phyloP scores from a whole-genome alignment of 2,888 invertebrate genomes.

The Scrobipalpa costella region DNA sequence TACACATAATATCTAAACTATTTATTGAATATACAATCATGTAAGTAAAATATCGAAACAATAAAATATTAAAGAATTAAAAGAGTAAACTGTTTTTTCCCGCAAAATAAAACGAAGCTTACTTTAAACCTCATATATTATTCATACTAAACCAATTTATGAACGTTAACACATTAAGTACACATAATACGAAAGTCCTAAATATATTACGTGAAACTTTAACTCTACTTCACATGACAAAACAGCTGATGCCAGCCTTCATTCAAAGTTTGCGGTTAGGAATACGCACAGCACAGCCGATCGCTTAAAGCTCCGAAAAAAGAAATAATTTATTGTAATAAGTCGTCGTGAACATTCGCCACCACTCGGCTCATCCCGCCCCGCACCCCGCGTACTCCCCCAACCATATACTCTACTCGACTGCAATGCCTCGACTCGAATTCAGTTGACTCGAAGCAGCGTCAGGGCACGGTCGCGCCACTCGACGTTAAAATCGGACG shows the following conservation, averaged over 20 bases:
- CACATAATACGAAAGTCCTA: background rate
- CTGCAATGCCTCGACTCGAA: conserved; percentile 69
- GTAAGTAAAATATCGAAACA: too few species aligned
- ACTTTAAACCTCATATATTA: too few species aligned
- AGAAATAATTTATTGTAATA: conserved; percentile 79
- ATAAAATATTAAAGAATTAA: background rate
- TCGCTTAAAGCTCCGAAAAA: conserved; percentile 73
- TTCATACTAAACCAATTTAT: too few species aligned
- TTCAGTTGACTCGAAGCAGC: conserved; percentile 75
- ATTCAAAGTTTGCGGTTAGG: conserved; percentile 66
- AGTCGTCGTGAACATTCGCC: conserved; percentile 79
- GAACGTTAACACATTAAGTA: background rate
- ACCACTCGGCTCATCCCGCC: conserved; percentile 73
- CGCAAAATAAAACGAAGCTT: background rate
- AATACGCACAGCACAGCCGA: conserved; percentile 63
- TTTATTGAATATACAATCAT: too few species aligned
- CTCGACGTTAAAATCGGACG: conserved; percentile 67
- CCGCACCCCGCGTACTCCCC: conserved; percentile 60
- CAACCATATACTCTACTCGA: conserved; percentile 69
- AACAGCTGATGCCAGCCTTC: conserved; percentile 61
- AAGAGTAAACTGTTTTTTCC: background rate
- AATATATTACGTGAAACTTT: conserved; percentile 21
- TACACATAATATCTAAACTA: too few species aligned
- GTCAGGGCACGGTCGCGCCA: conserved; percentile 75
- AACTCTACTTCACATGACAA: conserved; percentile 36